Conservation (phyloP, 2,797 vertebrate species). For the Loriculus beryllinus region DNA sequence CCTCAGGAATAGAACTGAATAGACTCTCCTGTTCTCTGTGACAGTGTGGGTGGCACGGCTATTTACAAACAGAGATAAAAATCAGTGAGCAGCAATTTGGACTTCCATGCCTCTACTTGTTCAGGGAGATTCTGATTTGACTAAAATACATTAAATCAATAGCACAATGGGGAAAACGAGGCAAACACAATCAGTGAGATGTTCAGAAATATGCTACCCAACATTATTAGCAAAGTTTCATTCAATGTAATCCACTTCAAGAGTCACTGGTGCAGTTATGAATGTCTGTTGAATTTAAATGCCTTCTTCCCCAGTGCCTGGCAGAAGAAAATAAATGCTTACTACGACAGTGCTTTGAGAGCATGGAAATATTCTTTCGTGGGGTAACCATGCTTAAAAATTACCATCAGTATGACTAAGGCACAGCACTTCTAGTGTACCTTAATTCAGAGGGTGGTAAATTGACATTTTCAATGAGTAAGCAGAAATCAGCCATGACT, state of each 20-base stretch:
- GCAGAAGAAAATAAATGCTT: neutral
- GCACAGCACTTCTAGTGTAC: neutral
- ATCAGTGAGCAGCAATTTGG: neutral
- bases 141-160: slow-evolving; percentile 2
- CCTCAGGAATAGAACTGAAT: neutral
- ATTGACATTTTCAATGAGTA: neutral
- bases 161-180: neutral
- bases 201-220: neutral
- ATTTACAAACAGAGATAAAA: neutral
- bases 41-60: neutral
- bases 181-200: neutral
- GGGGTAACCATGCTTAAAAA: neutral
- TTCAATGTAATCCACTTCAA: neutral
- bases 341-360: neutral
- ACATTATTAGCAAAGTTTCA: neutral
- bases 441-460: neutral
- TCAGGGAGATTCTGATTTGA: slow-evolving; percentile 6
- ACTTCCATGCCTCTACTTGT: neutral
- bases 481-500: neutral
- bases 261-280: neutral
- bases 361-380: neutral
- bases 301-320: neutral
- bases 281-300: neutral
- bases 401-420: neutral
- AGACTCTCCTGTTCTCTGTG: neutral